Evolutionary conservation across 1,140 invertebrate species (phyloP), one percentile per base, ranked within the genome.

Genomic region (Bombus cullumanus): DNA sequence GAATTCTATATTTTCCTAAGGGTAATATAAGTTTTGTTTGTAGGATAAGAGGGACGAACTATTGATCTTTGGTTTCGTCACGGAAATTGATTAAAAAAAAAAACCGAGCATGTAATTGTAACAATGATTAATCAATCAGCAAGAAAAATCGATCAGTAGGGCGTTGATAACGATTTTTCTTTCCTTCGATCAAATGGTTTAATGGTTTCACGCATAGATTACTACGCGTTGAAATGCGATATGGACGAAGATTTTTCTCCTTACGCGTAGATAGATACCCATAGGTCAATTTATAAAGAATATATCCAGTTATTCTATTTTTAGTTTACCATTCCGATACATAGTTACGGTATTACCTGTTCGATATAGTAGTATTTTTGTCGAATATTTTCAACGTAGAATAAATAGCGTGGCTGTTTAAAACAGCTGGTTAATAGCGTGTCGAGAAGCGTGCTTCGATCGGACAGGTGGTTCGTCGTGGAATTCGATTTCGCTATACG

Each of bases 401-500:
- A 53, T 53, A 31, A 66, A 18, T 31, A 34, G 5, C n/a, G n/a
- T 66, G n/a, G 13, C 31, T 15, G 64, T 25, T 68, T 0, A 37
- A 18, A 37, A 37, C 18, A 69, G 41, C 66, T 75, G 68, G 81
- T 89, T 80, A 66, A 71, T 74, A 78, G 57, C 66, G 25, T 31
- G 37, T 15, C 37, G 34, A 59, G 25, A 22, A 28, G 68, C 69
- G 53, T 78, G 37, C 25, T 15, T 78, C 37, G 75, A 80, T 84
- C 31, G 28, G 8, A 43, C 69, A 74, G 83, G 59, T 74, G 69
- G 68, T n/a, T 82, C 59, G 31, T 62, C 41, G 80, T 64, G 81
- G 76, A 86, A 81, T 76, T 90, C 71, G 87, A 91, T 91, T 88
- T 81, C 72, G 81, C 73, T 84, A 88, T 88, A 90, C 89, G 89